A percentile compares a stretch with the other conserved stretches of the same genome.
These are phyloP conservation scores for Actinopyga echinites DNA, from an alignment of 53 echinoderm and acorn worm genomes.

Conservation along the genomic window DNA sequence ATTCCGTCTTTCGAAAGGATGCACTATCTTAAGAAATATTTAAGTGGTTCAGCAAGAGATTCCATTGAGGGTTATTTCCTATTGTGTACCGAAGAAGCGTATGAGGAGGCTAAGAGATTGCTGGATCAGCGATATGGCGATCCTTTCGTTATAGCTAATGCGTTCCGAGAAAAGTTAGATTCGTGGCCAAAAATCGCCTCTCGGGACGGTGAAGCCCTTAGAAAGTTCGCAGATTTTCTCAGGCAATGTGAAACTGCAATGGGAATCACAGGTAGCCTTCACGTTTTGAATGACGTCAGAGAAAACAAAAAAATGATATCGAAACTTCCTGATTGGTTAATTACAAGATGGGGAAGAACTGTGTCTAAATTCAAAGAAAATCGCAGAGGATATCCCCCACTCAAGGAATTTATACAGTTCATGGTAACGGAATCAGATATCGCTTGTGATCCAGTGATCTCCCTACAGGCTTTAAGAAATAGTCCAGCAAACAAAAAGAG, in stretches of 20 bases:
- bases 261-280: constrained; percentile 35
- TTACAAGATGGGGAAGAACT: constrained; percentile 56
- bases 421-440: constrained; percentile 54
- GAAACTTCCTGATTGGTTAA: constrained; percentile 42
- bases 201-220: constrained; percentile 36
- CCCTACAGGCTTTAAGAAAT: constrained; percentile 5
- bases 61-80: constrained; percentile 57
- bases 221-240: constrained; percentile 39
- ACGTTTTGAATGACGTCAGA: constrained; percentile 54
- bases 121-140: constrained; percentile 46
- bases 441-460: constrained; percentile 50
- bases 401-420: constrained; percentile 50
- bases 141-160: constrained; percentile 30
- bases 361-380: constrained; percentile 34
- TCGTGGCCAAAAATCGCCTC: constrained; percentile 17
- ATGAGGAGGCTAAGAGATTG: constrained; percentile 21
- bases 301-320: constrained; percentile 50
- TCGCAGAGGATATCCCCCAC: constrained; percentile 37
- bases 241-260: constrained; percentile 49
- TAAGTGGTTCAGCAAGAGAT: constrained; percentile 63
- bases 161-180: constrained; percentile 44
- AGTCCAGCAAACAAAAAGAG: not conserved
- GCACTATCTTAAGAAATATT: constrained; percentile 59
- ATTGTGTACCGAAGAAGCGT: constrained; percentile 30
- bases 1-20: constrained; percentile 46